Conservation (phyloP, 1,140 invertebrate species). For the Leucophenga varia region DNA sequence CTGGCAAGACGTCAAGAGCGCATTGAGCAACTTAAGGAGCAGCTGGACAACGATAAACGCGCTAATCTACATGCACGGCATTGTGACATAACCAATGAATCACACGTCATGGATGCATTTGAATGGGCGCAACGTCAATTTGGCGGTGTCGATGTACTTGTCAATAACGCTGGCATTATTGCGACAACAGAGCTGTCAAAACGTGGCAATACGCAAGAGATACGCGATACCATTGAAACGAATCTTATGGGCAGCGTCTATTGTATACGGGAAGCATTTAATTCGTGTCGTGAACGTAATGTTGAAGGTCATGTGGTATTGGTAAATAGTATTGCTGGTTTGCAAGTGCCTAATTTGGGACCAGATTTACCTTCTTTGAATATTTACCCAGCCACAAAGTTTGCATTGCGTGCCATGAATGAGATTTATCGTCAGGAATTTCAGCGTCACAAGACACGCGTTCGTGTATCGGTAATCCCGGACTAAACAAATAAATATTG, state of each 20-base stretch:
- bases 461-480: constrained; percentile 65
- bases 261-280: constrained; percentile 68
- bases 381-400: constrained; percentile 65
- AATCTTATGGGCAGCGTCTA: constrained; percentile 70
- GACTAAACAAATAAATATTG: background rate
- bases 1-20: constrained; percentile 66
- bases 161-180: constrained; percentile 74
- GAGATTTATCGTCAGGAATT: constrained; percentile 61
- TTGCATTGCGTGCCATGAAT: constrained; percentile 62
- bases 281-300: constrained; percentile 65
- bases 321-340: constrained; percentile 48
- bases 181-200: constrained; percentile 58
- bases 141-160: constrained; percentile 68
- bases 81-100: constrained; percentile 67
- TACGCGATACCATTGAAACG: constrained; percentile 61
- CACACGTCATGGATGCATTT: constrained; percentile 68
- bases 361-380: constrained; percentile 52
- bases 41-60: constrained; percentile 18
- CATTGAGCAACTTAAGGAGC: constrained; percentile 58
- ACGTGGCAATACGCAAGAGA: constrained; percentile 50
- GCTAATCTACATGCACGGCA: constrained; percentile 58
- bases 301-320: constrained; percentile 67
- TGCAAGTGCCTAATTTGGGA: constrained; percentile 46
- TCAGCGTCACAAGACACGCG: constrained; percentile 46
- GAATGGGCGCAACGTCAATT: constrained; percentile 62